A percentile compares a stretch with the other conserved stretches of the same genome.
Evolutionary conservation across 2,113 vertebrate genomes (phyloP).

Genomic region (Corydoras maculifer): DNA sequence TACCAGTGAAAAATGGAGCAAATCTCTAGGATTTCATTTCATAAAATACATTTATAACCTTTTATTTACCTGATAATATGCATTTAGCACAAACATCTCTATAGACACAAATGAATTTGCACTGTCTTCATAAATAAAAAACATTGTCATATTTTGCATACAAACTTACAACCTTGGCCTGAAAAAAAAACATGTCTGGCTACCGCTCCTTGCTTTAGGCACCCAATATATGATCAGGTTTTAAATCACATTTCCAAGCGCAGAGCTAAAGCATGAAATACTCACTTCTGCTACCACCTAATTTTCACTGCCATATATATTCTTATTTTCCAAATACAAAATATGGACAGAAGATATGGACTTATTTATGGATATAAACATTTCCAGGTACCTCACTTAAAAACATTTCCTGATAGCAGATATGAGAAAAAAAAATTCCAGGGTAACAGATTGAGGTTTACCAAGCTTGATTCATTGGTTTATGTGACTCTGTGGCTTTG

Average conservation of each 20-base stretch:
- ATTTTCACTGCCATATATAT: conserved; percentile 34
- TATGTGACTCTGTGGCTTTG: conserved; percentile 63
- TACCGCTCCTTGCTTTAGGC: not conserved
- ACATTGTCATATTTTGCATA: too few relatives aligned
- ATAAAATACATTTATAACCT: too few relatives aligned
- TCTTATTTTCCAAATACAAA: conserved; percentile 53
- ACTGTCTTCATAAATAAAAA: too few relatives aligned
- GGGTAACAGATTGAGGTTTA: conserved; percentile 19
- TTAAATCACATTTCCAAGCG: conserved; percentile 2
- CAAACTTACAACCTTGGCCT: too few relatives aligned
- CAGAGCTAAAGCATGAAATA: conserved; percentile 50
- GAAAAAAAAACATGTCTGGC: conserved; percentile 2
- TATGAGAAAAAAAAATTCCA: conserved; percentile 18
- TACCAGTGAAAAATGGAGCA: too few relatives aligned
- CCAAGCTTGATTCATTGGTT: conserved; percentile 51
- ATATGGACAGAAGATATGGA: conserved; percentile 62
- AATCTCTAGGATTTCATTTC: too few relatives aligned
- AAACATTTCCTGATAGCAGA: conserved; percentile 26
- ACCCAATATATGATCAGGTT: not conserved
- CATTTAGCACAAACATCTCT: too few relatives aligned
- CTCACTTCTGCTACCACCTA: conserved; percentile 6
- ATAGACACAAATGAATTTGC: too few relatives aligned
- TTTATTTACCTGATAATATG: too few relatives aligned
- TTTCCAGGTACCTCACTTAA: conserved; percentile 58
- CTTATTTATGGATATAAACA: conserved; percentile 67